These are phyloP conservation scores for Timema cristinae DNA, from an alignment of 2,888 invertebrate species.

Conservation along the genomic window DNA sequence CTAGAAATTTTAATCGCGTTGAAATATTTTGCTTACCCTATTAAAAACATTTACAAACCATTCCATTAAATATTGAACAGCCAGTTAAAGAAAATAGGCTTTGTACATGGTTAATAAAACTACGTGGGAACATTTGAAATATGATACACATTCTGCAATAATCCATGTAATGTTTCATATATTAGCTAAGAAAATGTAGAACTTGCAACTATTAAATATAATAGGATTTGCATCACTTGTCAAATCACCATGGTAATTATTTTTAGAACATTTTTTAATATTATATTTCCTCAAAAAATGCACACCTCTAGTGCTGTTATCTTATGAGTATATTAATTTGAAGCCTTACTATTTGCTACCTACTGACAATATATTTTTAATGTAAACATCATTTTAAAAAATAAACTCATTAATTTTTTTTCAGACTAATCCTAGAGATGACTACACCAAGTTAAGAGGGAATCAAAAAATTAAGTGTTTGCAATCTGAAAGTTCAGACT, in stretches of 20 bases:
- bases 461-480: conserved; percentile 35
- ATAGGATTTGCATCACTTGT: neutral
- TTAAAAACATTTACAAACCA: too few relatives aligned
- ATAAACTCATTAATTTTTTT: conserved; percentile 13
- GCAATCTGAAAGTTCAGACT: conserved; percentile 39
- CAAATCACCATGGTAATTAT: neutral
- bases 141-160: too few relatives aligned
- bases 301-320: neutral
- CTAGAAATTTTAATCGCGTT: too few relatives aligned
- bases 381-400: neutral
- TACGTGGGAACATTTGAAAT: too few relatives aligned
- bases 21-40: too few relatives aligned
- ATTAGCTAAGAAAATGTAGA: too few relatives aligned
- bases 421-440: conserved; percentile 35
- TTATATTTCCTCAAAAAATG: neutral
- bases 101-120: too few relatives aligned
- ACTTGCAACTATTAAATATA: neutral
- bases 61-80: too few relatives aligned
- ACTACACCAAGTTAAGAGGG: conserved; percentile 36
- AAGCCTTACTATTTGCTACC: neutral
- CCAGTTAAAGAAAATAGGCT: too few relatives aligned
- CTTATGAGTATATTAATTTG: neutral
- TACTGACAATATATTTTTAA: neutral
- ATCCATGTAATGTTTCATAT: too few relatives aligned
- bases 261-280: neutral